Evolutionary conservation across 2,113 vertebrate genomes (phyloP).

Genomic region (Lepidothrix coronata): DNA sequence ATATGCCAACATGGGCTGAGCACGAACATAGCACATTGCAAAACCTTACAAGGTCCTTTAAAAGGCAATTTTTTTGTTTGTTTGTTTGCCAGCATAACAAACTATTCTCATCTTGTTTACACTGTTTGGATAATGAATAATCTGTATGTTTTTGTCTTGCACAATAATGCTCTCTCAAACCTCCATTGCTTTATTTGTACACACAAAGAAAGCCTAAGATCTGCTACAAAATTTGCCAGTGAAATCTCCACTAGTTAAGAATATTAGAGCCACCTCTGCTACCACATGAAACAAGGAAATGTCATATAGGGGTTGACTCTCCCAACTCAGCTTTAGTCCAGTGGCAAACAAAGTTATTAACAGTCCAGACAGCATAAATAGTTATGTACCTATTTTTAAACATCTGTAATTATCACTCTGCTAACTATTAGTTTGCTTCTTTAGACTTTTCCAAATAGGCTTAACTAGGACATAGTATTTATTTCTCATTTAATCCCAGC

Average conservation of each 20-base stretch:
- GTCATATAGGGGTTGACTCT: neutral
- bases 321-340: conserved; percentile 7
- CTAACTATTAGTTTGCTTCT: conserved; percentile 5
- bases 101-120: neutral
- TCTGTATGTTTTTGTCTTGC: neutral
- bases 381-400: conserved; percentile 20
- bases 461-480: neutral
- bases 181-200: neutral
- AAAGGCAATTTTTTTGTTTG: neutral
- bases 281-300: neutral
- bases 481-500: neutral
- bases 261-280: neutral
- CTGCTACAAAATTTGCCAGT: neutral
- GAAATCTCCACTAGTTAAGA: neutral
- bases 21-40: neutral
- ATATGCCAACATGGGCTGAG: neutral
- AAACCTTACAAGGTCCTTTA: neutral
- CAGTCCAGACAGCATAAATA: conserved; percentile 11
- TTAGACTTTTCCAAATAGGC: neutral
- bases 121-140: neutral
- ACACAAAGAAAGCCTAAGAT: neutral
- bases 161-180: neutral
- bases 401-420: conserved; percentile 1
- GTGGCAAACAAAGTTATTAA: conserved; percentile 36
- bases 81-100: neutral